Conservation (phyloP, 92 coral and sea anemone species). For the Paramuricea clavata region DNA sequence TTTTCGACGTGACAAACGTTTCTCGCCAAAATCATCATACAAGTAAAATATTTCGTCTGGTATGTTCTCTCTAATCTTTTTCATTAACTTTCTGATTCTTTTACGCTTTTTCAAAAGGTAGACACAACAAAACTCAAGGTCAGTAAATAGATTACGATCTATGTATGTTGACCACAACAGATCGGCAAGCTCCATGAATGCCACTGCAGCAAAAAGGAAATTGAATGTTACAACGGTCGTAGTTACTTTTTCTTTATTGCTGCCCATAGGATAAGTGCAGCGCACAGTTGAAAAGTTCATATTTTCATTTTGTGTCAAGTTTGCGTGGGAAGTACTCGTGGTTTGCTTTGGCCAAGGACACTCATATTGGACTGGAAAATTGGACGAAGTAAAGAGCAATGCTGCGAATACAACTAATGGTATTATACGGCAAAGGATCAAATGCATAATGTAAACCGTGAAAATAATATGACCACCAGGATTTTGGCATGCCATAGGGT, state of each 20-base stretch:
- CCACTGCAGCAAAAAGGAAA: background rate
- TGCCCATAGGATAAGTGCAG: background rate
- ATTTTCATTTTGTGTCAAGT: background rate
- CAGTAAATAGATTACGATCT: background rate
- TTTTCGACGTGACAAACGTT: conserved; percentile 4
- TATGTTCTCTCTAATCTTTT: background rate
- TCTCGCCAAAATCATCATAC: background rate
- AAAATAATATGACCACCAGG: background rate
- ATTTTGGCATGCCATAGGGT: background rate
- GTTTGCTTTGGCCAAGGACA: background rate
- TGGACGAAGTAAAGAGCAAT: background rate
- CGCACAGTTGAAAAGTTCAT: background rate
- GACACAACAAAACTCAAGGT: background rate
- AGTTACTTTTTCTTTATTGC: background rate
- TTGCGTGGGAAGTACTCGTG: background rate
- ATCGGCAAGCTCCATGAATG: background rate
- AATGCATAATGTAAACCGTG: background rate
- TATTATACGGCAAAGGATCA: background rate
- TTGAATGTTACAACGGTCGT: background rate
- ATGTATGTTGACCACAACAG: background rate
- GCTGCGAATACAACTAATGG: background rate
- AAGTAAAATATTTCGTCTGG: background rate
- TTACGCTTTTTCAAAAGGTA: background rate
- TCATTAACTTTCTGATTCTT: background rate
- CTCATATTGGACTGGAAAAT: background rate